A percentile compares a stretch with the other conserved stretches of the same genome.
phyloP scores from a whole-genome alignment of 2,797 vertebrate species.

The Lindbergichthys nudifrons region DNA sequence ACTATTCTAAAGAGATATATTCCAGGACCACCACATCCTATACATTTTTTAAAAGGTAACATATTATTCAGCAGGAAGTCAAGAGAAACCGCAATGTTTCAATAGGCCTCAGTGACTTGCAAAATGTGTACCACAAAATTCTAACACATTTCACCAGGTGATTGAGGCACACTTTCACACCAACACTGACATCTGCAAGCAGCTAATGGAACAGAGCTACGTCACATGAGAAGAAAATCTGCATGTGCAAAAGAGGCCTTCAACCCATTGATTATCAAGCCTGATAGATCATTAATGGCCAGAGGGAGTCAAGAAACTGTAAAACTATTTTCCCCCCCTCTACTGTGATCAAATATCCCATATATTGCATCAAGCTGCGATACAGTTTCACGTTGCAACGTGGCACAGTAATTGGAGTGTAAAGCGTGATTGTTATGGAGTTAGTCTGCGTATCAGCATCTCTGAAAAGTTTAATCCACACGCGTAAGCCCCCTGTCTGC shows the following conservation, averaged over 20 bases:
- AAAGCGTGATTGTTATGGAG: slow-evolving; percentile 64
- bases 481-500: slow-evolving; percentile 54
- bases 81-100: neutral
- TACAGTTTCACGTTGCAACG: slow-evolving; percentile 71
- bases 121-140: neutral
- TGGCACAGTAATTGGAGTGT: slow-evolving; percentile 66
- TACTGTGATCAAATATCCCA: slow-evolving; percentile 70
- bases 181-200: slow-evolving; percentile 40
- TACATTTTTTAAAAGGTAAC: neutral
- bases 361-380: slow-evolving; percentile 64
- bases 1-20: neutral
- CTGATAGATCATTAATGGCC: slow-evolving; percentile 62
- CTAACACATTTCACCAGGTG: slow-evolving; percentile 24
- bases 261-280: slow-evolving; percentile 59
- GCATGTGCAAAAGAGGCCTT: slow-evolving; percentile 54
- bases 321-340: slow-evolving; percentile 1
- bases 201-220: slow-evolving; percentile 30
- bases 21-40: too few relatives aligned
- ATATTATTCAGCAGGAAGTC: neutral
- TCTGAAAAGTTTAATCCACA: slow-evolving; percentile 63
- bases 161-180: slow-evolving; percentile 14
- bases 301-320: slow-evolving; percentile 48
- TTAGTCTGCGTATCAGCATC: slow-evolving; percentile 41
- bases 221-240: slow-evolving; percentile 48
- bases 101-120: slow-evolving; percentile 6